phyloP scores from a whole-genome alignment of 2,797 vertebrate genomes.

The Margarornis squamiger region DNA sequence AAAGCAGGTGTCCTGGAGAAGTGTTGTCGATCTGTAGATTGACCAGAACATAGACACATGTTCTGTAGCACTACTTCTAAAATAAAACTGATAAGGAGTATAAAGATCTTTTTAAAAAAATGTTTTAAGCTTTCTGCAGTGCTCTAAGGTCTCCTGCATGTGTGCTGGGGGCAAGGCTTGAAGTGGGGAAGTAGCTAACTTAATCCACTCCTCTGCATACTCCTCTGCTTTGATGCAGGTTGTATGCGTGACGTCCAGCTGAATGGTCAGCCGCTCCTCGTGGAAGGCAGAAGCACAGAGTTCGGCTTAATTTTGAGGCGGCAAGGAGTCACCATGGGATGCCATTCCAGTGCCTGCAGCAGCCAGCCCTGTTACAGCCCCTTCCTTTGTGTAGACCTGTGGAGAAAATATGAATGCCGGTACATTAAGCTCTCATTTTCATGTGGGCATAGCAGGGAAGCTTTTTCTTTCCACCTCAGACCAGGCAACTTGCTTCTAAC shows the following conservation, averaged over 20 bases:
- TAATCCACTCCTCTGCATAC: background rate
- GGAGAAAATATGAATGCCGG: slow-evolving; percentile 89
- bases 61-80: background rate
- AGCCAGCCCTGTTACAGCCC: slow-evolving; percentile 80
- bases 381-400: slow-evolving; percentile 84
- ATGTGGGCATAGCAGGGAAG: background rate
- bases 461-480: background rate
- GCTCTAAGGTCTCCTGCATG: background rate
- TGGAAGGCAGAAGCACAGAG: slow-evolving; percentile 81
- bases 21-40: background rate
- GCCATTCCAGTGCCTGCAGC: slow-evolving; percentile 82
- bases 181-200: background rate
- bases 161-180: background rate
- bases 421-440: slow-evolving; percentile 31
- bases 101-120: background rate
- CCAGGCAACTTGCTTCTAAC: background rate
- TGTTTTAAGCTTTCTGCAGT: background rate
- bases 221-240: slow-evolving; percentile 66
- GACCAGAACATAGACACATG: background rate
- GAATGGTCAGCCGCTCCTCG: slow-evolving; percentile 77
- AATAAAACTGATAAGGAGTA: background rate
- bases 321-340: slow-evolving; percentile 77
- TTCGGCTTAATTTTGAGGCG: slow-evolving; percentile 75
- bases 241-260: slow-evolving; percentile 84
- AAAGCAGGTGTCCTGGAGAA: background rate